phyloP scores from a whole-genome alignment of 2,888 invertebrate genomes.

The Luperina testacea region DNA sequence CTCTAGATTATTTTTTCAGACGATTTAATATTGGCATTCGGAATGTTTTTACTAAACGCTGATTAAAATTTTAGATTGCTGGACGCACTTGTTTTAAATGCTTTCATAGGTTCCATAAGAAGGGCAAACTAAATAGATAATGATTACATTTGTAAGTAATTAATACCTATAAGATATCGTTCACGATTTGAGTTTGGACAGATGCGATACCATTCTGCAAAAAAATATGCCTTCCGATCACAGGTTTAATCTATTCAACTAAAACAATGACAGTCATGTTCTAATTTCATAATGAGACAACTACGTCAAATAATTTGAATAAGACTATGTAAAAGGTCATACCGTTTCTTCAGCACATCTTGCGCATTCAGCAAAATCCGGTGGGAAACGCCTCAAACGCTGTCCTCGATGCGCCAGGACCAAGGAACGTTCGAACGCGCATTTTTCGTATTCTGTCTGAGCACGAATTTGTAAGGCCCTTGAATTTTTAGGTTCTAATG shows the following conservation, averaged over 20 bases:
- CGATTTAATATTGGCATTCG: conserved; percentile 34
- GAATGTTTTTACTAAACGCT: conserved; percentile 25
- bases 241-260: neutral
- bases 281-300: neutral
- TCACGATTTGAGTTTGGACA: neutral
- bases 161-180: neutral
- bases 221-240: neutral
- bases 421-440: conserved; percentile 83
- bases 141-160: neutral
- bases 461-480: conserved; percentile 84
- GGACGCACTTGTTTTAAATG: neutral
- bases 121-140: neutral
- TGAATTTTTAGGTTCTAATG: conserved; percentile 83
- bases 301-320: neutral
- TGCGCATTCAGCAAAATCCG: conserved; percentile 83
- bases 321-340: neutral
- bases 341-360: conserved; percentile 84
- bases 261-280: neutral
- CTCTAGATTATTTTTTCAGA: conserved; percentile 22
- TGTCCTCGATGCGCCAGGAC: conserved; percentile 81
- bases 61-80: conserved; percentile 25
- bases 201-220: neutral
- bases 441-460: conserved; percentile 85
- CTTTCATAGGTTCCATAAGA: neutral
- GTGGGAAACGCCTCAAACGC: conserved; percentile 76